Evolutionary conservation across 2,797 vertebrate genomes (phyloP), one percentile per base, ranked within the genome.

Genomic region (Bovichtus variegatus): DNA sequence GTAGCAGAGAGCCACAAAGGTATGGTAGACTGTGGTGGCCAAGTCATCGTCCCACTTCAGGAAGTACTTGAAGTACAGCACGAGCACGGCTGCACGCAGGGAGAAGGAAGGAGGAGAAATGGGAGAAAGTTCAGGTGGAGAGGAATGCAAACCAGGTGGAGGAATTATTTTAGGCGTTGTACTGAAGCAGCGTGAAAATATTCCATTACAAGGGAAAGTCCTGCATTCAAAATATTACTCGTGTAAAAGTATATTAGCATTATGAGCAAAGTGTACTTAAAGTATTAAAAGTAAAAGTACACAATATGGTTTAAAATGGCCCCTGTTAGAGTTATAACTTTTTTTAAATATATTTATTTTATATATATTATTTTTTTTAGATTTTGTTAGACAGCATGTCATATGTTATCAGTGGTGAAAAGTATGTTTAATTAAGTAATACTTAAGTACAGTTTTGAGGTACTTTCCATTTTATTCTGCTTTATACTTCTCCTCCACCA

Each of bases 1-100:
- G 94, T 98, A 99, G 92, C 97, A 99, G 29, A 99, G 91, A 29
- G 97, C 97, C 36, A 97, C 96, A 0, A 99, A 99, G 0, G 97
- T 96, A 84, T 99, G 97, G 90, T 98, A 99, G 94, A 99, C 94
- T 64, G 94, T 95, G 6, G 97, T 98, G 76, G 97, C 85, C 0
- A 97, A 86, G 68, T 97, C 93, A 2, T 97, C 95, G 0, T 96
- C 89, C 98, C 98, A 99, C 5, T 0, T 50, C 2, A 99, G 82
- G 88, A 98, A 99, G 82, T 94, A 95, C 36, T 85, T 95, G 76
- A 98, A 98, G 93, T 99, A 99, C 73, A 99, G 82, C 54, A 97
- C 96, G 21, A 99, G 94, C 84, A 99, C 94, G 1, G 97, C 98
- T 99, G 90, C 10, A 61, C 67, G 47, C 9, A 9, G 25, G 11